These are phyloP conservation scores for Thinocorus orbignyianus DNA, from an alignment of 2,113 vertebrate genomes.

Conservation along the genomic window DNA sequence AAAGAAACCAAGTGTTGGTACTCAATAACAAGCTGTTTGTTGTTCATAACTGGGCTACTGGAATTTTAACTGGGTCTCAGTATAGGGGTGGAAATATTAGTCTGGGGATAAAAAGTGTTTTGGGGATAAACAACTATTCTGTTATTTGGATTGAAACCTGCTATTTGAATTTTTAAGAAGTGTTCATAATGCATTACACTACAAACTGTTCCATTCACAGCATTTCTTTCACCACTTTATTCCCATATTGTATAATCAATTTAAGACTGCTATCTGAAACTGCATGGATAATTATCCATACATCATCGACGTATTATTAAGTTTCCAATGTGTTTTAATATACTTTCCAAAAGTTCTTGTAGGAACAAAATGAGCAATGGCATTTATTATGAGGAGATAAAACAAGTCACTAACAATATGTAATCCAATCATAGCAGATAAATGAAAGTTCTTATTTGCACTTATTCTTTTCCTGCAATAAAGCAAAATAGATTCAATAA, in stretches of 20 bases:
- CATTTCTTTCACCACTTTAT: neutral
- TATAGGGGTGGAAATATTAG: fast-evolving
- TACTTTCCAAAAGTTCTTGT: neutral
- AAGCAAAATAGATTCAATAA: neutral
- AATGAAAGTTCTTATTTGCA: neutral
- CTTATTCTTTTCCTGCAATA: neutral
- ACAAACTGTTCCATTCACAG: neutral
- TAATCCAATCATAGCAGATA: constrained; percentile 1
- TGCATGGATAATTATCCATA: neutral
- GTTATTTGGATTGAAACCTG: neutral
- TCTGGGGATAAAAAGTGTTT: neutral
- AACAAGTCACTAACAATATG: neutral
- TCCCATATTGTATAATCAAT: neutral
- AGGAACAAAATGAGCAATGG: neutral
- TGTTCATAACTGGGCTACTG: neutral
- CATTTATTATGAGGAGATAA: neutral
- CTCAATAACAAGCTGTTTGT: neutral
- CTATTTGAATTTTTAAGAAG: neutral
- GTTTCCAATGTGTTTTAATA: neutral
- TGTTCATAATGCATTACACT: neutral
- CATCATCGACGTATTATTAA: neutral
- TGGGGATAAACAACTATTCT: neutral
- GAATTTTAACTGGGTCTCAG: neutral
- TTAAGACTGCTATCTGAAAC: neutral
- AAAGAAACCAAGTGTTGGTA: neutral